A percentile compares a stretch with the other conserved stretches of the same genome.
Evolutionary conservation across 2,888 invertebrate genomes (phyloP).

Genomic region (Labia minor): DNA sequence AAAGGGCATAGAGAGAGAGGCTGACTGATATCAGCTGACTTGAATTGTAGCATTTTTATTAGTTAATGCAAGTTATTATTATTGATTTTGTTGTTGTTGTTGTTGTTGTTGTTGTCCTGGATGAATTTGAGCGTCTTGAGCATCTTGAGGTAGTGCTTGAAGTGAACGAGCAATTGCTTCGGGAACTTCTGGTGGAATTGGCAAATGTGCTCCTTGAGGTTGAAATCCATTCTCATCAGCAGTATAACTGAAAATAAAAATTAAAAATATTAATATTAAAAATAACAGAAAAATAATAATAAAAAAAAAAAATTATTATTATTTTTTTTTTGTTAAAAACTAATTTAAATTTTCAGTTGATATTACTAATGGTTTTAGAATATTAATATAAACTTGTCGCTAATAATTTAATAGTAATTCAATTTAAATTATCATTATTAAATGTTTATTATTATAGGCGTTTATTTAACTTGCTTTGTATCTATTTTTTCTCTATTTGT

Average conservation of each 20-base stretch:
- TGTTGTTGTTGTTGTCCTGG: constrained; percentile 14
- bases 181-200: constrained; percentile 24
- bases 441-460: too few species aligned
- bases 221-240: constrained; percentile 27
- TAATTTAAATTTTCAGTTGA: too few species aligned
- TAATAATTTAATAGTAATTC: too few species aligned
- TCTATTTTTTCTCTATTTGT: too few species aligned
- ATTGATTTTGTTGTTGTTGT: neutral
- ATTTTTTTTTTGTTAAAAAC: neutral
- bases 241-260: constrained; percentile 21
- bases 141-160: constrained; percentile 7
- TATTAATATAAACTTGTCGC: neutral
- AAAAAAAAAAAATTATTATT: neutral
- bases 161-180: constrained; percentile 22
- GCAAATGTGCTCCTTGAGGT: constrained; percentile 25
- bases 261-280: too few species aligned
- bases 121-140: constrained; percentile 19
- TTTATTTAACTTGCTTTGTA: too few species aligned
- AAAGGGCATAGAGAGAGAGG: too few species aligned
- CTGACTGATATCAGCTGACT: too few species aligned
- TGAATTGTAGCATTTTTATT: too few species aligned
- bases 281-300: neutral
- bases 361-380: neutral
- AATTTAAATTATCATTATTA: too few species aligned
- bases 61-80: too few species aligned